These are phyloP conservation scores for Steinernema khuongi DNA, from an alignment of 1,140 invertebrate genomes.

Conservation along the genomic window DNA sequence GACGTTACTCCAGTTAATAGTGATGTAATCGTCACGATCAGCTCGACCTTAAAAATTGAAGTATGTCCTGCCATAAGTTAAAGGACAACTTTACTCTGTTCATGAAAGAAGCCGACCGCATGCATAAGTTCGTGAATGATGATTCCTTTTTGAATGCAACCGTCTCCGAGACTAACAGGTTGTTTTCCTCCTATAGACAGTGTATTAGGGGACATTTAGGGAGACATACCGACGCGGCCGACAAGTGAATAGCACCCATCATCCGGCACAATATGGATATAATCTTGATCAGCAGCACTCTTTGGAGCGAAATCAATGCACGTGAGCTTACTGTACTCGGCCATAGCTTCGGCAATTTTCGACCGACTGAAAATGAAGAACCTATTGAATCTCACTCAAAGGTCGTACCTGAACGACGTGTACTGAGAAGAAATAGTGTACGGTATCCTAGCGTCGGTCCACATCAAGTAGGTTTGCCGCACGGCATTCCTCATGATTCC, in stretches of 20 bases:
- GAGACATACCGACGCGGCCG: conserved; percentile 35
- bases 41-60: conserved; percentile 66
- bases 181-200: conserved; percentile 54
- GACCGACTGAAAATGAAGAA: conserved; percentile 36
- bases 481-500: conserved; percentile 53
- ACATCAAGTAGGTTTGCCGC: conserved; percentile 48
- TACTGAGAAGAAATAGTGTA: conserved; percentile 43
- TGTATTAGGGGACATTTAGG: conserved; percentile 1
- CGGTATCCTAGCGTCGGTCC: conserved; percentile 46
- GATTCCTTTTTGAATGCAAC: conserved; percentile 60
- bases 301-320: conserved; percentile 47
- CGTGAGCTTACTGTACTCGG: conserved; percentile 42
- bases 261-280: conserved; percentile 47
- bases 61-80: conserved; percentile 30
- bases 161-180: conserved; percentile 48
- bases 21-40: conserved; percentile 67
- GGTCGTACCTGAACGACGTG: background rate
- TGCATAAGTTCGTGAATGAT: conserved; percentile 68
- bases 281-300: conserved; percentile 42
- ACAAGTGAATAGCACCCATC: conserved; percentile 48
- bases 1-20: conserved; percentile 67
- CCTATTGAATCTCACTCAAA: background rate
- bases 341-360: conserved; percentile 46
- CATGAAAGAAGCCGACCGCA: conserved; percentile 66
- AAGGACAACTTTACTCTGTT: conserved; percentile 48